Percentiles rank a stretch among this genome's conserved stretches.
Evolutionary conservation across 2,888 invertebrate genomes (phyloP).

Genomic region (Odontocerum albicorne): DNA sequence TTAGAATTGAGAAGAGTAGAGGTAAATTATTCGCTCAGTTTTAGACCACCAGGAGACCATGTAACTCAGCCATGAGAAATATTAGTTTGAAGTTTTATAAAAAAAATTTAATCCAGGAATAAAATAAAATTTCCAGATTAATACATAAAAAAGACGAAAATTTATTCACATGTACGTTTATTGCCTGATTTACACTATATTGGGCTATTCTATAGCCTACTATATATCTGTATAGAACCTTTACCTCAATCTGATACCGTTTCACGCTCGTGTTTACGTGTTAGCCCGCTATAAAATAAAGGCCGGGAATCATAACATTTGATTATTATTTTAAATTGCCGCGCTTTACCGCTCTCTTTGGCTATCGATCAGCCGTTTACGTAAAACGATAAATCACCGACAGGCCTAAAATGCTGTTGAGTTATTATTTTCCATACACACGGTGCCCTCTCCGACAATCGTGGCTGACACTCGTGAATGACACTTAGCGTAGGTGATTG

Average conservation of each 20-base stretch:
- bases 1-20: too few species aligned
- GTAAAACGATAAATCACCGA: conserved; percentile 22
- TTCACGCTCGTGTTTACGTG: conserved; percentile 26
- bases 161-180: too few species aligned
- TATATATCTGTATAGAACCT: too few species aligned
- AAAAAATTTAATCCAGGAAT: neutral
- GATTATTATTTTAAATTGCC: conserved; percentile 35
- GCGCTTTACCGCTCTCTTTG: conserved; percentile 19
- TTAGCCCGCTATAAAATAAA: conserved; percentile 25
- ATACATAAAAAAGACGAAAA: neutral
- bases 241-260: conserved; percentile 18
- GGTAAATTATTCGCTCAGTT: too few species aligned
- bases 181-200: too few species aligned
- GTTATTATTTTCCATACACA: conserved; percentile 12
- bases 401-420: conserved; percentile 17
- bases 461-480: too few species aligned
- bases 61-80: too few species aligned
- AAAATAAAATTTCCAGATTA: neutral
- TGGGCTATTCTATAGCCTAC: too few species aligned
- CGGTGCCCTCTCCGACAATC: too few species aligned
- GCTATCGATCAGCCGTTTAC: conserved; percentile 23
- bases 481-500: too few species aligned
- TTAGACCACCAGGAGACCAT: too few species aligned
- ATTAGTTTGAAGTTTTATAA: neutral
- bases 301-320: conserved; percentile 20